Evolutionary conservation across 2,797 vertebrate genomes (phyloP).

Genomic region (Apogon talboti): DNA sequence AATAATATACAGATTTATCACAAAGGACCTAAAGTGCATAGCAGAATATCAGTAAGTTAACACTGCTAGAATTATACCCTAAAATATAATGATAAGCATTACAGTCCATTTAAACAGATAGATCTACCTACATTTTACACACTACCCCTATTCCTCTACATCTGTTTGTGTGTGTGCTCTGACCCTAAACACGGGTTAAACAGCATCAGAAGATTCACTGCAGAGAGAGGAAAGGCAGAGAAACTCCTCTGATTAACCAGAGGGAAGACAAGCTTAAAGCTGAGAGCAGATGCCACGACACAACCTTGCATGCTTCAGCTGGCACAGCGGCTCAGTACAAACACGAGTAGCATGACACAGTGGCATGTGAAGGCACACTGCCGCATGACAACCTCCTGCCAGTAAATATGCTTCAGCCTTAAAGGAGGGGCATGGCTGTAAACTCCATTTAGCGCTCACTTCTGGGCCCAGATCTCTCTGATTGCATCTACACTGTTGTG

Average conservation of each 20-base stretch:
- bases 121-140: background rate
- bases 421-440: constrained; percentile 5
- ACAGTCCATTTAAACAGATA: no score
- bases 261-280: constrained; percentile 51
- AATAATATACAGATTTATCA: no score
- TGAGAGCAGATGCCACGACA: constrained; percentile 58
- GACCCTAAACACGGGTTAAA: constrained; percentile 26
- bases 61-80: no score
- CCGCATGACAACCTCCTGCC: constrained; percentile 52
- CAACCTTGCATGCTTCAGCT: constrained; percentile 48
- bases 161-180: background rate
- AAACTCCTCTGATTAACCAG: constrained; percentile 49
- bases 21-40: no score
- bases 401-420: constrained; percentile 43
- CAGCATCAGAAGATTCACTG: constrained; percentile 22
- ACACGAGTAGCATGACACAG: constrained; percentile 47
- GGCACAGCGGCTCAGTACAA: constrained; percentile 53
- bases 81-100: no score
- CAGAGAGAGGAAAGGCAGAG: constrained; percentile 26
- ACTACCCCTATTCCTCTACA: background rate
- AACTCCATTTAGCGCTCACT: constrained; percentile 16
- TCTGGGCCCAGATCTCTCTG: constrained; percentile 23
- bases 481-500: constrained; percentile 45
- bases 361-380: constrained; percentile 42
- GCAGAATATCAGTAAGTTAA: no score